Conservation (phyloP, 1,140 invertebrate species). For the Nylanderia fulva region DNA sequence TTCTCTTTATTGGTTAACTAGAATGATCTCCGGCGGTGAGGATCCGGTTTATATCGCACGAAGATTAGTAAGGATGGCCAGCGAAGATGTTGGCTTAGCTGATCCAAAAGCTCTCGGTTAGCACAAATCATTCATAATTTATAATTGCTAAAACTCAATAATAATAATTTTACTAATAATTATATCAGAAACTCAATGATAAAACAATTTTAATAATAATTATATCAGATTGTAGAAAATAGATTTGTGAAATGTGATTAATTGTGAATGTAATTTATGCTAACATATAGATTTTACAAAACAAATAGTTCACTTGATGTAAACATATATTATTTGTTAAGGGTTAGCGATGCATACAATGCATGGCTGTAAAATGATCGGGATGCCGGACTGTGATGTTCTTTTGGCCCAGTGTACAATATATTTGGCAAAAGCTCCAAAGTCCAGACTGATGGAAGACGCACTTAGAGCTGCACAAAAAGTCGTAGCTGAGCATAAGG, state of each 20-base stretch:
- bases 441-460: slow-evolving; percentile 90
- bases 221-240: not conserved
- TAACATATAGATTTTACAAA: not conserved
- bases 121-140: slow-evolving; percentile 8
- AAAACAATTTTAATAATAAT: not conserved
- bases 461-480: slow-evolving; percentile 88
- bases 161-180: not conserved
- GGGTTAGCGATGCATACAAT: slow-evolving; percentile 90
- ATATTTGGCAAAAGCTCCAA: slow-evolving; percentile 91
- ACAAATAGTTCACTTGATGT: not conserved
- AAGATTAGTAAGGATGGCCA: slow-evolving; percentile 91
- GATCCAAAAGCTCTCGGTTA: slow-evolving; percentile 87
- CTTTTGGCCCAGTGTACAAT: slow-evolving; percentile 91
- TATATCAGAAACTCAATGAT: no score
- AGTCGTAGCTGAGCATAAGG: slow-evolving; percentile 88
- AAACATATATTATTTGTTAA: slow-evolving; percentile 57
- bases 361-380: slow-evolving; percentile 93
- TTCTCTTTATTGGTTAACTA: slow-evolving; percentile 93
- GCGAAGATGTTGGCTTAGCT: slow-evolving; percentile 90
- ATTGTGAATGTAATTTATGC: not conserved
- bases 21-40: slow-evolving; percentile 93
- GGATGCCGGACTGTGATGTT: slow-evolving; percentile 93
- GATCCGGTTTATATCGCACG: slow-evolving; percentile 94
- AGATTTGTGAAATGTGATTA: not conserved
- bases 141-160: slow-evolving; percentile 1